phyloP scores from a whole-genome alignment of 2,113 vertebrate genomes.

The Nerophis ophidion region DNA sequence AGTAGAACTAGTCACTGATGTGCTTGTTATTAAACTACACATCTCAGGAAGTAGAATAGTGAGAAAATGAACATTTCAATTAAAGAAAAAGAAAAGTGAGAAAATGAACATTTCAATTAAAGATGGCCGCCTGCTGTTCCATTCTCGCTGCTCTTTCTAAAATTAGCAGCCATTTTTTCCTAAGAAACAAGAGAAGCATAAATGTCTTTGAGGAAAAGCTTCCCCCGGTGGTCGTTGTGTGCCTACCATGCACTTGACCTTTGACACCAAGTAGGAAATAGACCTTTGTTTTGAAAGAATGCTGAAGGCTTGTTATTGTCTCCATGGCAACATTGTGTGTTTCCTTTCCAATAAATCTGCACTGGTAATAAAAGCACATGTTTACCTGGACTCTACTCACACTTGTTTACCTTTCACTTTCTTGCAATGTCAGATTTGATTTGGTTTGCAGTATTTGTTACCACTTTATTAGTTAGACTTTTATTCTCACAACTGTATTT shows the following conservation, averaged over 20 bases:
- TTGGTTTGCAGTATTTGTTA: background rate
- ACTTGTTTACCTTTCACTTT: background rate
- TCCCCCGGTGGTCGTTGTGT: constrained; percentile 39
- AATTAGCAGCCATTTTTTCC: too few relatives aligned
- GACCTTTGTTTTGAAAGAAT: too few relatives aligned
- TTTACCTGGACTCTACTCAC: constrained; percentile 50
- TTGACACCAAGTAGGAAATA: constrained; percentile 12
- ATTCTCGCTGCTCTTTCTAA: constrained; percentile 10
- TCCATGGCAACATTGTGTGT: constrained; percentile 34
- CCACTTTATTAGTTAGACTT: background rate
- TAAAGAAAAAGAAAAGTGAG: background rate
- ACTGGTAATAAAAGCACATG: constrained; percentile 80
- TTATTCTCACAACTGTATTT: too few relatives aligned
- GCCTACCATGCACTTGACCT: constrained; percentile 5
- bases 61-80: constrained; percentile 4
- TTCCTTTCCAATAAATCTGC: constrained; percentile 66
- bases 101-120: constrained; percentile 4
- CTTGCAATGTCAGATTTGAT: background rate
- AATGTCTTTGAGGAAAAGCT: constrained; percentile 9
- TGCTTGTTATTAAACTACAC: constrained; percentile 17
- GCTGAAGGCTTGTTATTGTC: background rate
- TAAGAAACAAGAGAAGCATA: background rate
- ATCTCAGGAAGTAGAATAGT: constrained; percentile 51
- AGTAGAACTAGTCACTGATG: background rate
- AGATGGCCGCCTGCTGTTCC: constrained; percentile 11